A percentile compares a stretch with the other conserved stretches of the same genome.
Conservation (phyloP, 1,140 invertebrate species). For the Drosophila parabipectinata region DNA sequence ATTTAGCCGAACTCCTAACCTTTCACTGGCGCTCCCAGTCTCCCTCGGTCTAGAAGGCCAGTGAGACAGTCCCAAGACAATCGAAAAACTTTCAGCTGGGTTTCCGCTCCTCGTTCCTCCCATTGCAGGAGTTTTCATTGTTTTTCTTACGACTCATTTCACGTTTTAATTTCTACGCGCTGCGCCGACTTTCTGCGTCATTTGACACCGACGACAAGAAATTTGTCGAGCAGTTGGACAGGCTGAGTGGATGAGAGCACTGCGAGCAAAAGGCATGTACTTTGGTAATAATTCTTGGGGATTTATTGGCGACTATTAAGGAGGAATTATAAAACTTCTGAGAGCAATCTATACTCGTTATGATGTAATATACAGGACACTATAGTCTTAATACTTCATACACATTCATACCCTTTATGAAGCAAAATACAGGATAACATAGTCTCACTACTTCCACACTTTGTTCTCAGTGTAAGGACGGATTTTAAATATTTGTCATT, state of each 20-base stretch:
- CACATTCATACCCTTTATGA: too few relatives aligned
- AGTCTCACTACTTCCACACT: neutral
- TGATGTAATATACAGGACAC: too few relatives aligned
- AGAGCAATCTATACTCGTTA: too few relatives aligned
- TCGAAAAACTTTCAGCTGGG: slow-evolving; percentile 69
- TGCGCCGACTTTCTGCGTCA: slow-evolving; percentile 75
- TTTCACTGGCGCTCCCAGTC: slow-evolving; percentile 14
- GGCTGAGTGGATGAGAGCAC: slow-evolving; percentile 20
- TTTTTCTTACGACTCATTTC: slow-evolving; percentile 82
- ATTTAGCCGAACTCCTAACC: slow-evolving; percentile 62
- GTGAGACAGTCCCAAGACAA: slow-evolving; percentile 61
- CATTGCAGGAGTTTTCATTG: slow-evolving; percentile 69
- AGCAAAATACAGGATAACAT: too few relatives aligned
- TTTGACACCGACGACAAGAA: slow-evolving; percentile 72
- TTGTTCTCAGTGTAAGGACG: neutral
- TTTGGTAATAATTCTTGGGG: too few relatives aligned
- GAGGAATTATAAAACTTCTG: too few relatives aligned
- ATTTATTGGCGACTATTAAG: too few relatives aligned
- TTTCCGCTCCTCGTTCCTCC: slow-evolving; percentile 50
- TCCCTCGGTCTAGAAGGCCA: neutral
- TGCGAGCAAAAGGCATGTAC: neutral
- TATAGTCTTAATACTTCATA: too few relatives aligned
- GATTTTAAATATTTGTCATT: slow-evolving; percentile 73
- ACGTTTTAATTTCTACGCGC: slow-evolving; percentile 78
- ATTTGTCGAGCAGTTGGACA: slow-evolving; percentile 69